Conservation (phyloP, 2,113 vertebrate genomes). For the Tricholaema leucomelas region DNA sequence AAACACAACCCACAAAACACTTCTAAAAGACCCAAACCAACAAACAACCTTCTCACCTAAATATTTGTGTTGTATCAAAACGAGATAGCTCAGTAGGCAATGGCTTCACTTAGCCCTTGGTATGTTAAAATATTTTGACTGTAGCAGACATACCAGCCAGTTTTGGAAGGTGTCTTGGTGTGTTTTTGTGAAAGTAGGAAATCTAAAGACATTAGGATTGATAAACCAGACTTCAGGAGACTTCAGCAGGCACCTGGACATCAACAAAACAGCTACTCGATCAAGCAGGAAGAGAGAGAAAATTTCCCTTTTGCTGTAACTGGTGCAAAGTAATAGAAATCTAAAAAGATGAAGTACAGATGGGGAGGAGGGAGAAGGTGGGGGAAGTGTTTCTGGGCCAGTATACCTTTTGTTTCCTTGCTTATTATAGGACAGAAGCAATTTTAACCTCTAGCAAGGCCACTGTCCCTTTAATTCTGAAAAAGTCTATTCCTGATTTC, state of each 20-base stretch:
- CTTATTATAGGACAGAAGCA: background rate
- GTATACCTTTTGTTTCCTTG: background rate
- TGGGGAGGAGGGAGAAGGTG: background rate
- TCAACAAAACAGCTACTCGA: background rate
- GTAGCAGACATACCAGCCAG: background rate
- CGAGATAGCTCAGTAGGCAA: background rate
- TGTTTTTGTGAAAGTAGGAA: background rate
- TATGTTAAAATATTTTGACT: background rate
- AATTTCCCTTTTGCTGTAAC: background rate
- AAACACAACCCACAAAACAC: background rate
- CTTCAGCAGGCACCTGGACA: background rate
- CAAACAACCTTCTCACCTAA: background rate
- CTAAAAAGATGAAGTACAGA: background rate
- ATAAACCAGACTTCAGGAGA: background rate
- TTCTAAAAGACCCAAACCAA: background rate
- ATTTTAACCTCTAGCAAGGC: too few species aligned
- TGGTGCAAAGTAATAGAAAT: background rate
- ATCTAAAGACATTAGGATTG: background rate
- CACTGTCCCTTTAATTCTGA: background rate
- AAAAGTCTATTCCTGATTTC: background rate
- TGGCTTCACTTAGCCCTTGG: background rate
- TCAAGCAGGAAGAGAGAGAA: background rate
- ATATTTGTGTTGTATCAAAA: background rate
- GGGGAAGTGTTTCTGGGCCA: background rate
- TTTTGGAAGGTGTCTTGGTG: background rate